Base-by-base conservation (phyloP, 2,888 invertebrate genomes). In the Biston betularia region DNA sequence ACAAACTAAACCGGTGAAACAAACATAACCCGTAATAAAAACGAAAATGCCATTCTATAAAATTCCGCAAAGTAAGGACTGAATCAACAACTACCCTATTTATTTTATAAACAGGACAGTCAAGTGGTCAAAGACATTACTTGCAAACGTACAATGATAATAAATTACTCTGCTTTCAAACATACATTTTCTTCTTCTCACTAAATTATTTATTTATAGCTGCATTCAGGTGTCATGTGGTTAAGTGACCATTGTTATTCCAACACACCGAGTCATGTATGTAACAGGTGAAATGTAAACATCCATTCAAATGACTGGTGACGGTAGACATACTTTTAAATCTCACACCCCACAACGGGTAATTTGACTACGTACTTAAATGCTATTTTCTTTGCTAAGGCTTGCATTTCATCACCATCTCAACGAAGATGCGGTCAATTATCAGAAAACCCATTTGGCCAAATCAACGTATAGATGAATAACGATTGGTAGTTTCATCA, bases 171-270 rank as follows among this genome's bases (percentile, higher is more conserved):
- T 7, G 2, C 46, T 1, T 6, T 8, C 46, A 14, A 11, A 5
- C n/a, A 34, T 12, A 14, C 4, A 3, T 34, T 50, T 34, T 35
- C 34, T 8, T 34, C n/a, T 6, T 9, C 33, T 10, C 1, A n/a
- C n/a, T n/a, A n/a, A n/a, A n/a, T 50, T 34, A 38, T 4, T 34
- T 50, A 50, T 50, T 34, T 50, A 35, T 14, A n/a, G 35, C n/a
- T 4, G 35, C n/a, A 50, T n/a, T 50, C n/a, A n/a, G 9, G n/a
- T 34, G 10, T 4, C 6, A 33, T 14, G n/a, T 0, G 4, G 50
- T 44, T 53, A 15, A 53, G 38, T 53, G 11, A 14, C 11, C 53
- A 53, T 53, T 53, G 53, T 53, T 53, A 53, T 40, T 38, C 14
- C 6, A 11, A 53, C 40, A 4, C 11, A 1, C 7, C 38, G 38